Conservation (phyloP, 2,113 vertebrate species). For the Crypturellus undulatus region DNA sequence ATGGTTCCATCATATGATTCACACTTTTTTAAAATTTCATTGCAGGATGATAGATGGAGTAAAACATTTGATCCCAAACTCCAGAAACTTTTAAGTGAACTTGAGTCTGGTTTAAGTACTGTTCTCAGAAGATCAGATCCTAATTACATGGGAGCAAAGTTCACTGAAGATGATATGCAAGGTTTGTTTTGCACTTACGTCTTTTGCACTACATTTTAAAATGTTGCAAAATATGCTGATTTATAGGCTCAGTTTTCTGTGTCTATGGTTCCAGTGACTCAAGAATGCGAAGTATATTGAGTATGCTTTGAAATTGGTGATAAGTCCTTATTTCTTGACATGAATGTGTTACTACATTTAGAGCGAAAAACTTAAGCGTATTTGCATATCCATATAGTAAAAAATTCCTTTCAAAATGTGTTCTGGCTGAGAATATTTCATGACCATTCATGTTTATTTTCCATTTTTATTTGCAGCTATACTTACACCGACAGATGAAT, state of each 20-base stretch:
- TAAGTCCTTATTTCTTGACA: not conserved
- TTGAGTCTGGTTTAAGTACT: constrained; percentile 90
- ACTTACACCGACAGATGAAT: constrained; percentile 92
- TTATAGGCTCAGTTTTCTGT: not conserved
- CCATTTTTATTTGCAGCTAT: constrained; percentile 82
- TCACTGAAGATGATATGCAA: constrained; percentile 84
- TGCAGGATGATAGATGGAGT: constrained; percentile 93
- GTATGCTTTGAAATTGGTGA: not conserved
- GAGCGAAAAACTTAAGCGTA: not conserved
- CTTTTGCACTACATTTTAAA: not conserved
- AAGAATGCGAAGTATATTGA: not conserved
- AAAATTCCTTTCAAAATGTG: not conserved
- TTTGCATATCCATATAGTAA: not conserved
- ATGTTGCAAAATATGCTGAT: not conserved
- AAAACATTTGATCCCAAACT: constrained; percentile 92
- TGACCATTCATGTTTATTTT: not conserved
- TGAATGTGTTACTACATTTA: not conserved
- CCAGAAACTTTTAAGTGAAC: constrained; percentile 90
- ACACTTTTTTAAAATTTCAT: constrained; percentile 1
- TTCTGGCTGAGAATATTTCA: not conserved
- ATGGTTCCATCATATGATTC: not conserved
- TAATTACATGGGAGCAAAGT: constrained; percentile 72
- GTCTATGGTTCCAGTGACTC: not conserved
- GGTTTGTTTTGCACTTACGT: constrained; percentile 72
- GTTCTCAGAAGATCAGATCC: constrained; percentile 86